Percentiles rank a stretch among this genome's conserved stretches.
Conservation (phyloP, 2,797 vertebrate species). For the Squalus acanthias region DNA sequence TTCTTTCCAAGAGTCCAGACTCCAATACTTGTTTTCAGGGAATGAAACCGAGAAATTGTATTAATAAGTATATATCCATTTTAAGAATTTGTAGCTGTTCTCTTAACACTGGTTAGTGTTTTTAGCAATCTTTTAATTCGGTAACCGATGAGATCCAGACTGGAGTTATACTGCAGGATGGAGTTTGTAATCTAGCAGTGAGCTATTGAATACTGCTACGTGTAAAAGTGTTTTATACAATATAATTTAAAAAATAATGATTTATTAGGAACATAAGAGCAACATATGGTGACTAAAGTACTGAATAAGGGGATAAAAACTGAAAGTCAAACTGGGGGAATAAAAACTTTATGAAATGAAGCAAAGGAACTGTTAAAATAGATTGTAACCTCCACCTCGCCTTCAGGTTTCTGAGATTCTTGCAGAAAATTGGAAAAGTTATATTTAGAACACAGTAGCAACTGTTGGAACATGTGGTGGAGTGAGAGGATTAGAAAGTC, state of each 20-base stretch:
- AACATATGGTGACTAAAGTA: neutral
- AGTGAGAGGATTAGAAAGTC: no score
- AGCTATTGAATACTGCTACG: neutral
- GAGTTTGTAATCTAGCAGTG: neutral
- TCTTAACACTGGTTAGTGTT: no score
- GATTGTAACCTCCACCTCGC: neutral
- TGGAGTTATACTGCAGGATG: neutral
- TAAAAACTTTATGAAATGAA: neutral
- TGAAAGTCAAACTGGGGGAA: neutral
- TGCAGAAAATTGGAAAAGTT: neutral
- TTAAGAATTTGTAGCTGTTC: neutral
- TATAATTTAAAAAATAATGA: no score
- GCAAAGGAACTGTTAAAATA: neutral
- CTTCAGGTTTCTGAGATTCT: neutral
- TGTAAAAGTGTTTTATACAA: neutral
- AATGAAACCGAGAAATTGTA: neutral
- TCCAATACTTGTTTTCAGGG: neutral
- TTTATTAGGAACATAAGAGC: neutral
- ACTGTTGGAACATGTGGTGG: no score
- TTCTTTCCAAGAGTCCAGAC: neutral
- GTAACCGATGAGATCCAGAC: neutral
- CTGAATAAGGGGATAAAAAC: neutral
- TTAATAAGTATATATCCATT: neutral
- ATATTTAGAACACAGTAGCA: no score
- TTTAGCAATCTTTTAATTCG: neutral